Evolutionary conservation across 2,797 vertebrate species (phyloP), one percentile per base, ranked within the genome.

Genomic region (Erethizon dorsatum): DNA sequence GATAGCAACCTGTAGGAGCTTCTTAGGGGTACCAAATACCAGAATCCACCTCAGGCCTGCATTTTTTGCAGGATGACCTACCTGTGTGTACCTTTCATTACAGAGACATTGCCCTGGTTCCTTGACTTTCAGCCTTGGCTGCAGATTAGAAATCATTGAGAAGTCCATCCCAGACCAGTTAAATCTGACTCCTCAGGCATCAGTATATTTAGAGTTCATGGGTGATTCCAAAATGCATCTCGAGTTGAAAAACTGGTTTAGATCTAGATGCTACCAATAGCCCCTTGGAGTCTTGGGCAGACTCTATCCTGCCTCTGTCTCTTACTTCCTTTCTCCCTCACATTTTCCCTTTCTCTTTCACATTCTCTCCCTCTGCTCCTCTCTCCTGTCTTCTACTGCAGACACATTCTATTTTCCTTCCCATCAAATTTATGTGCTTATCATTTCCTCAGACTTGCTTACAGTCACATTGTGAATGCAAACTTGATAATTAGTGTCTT

Each of bases 61-160:
- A 22, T 79, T 59, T 80, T 88, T 88, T 91, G 57, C n/a, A 61
- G 91, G n/a, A 52, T 50, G n/a, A n/a, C n/a, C n/a, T n/a, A 90
- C 54, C 5, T 71, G 20, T 57, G 33, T 4, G 0, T 26, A 6
- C 47, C 50, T 82, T 24, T 65, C 54, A 17, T 47, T 45, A n/a
- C 41, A 73, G 73, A 33, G 37, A 26, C 2, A 12, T 8, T 67
- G n/a, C 5, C 79, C 17, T 24, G 18, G 41, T 56, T 93, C 50
- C 12, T 33, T 45, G 12, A 18, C 82, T 82, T n/a, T 93, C 37
- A 69, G 33, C 24, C 78, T 88, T 89, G 24, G 54, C 37, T 83
- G 6, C 22, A 50, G 15, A 26, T 57, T 59, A 90, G 12, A 91
- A 78, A 93, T 91, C 37, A 79, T 73, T 83, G 17, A 31, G 52